Conservation (phyloP, 2,797 vertebrate genomes). For the Merluccius polli region DNA sequence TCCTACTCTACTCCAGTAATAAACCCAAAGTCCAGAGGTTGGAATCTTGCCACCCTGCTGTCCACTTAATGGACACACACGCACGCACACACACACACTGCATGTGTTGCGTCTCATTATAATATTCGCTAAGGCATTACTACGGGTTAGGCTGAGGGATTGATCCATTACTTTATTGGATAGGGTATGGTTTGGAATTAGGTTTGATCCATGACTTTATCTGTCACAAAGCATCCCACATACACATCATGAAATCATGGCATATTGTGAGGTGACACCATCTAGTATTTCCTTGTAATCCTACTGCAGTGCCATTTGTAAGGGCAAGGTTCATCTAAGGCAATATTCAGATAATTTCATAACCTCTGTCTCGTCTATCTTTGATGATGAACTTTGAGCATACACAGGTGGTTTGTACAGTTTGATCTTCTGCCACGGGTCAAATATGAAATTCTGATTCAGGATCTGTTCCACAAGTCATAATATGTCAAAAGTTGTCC, state of each 20-base stretch:
- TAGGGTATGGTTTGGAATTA: too few species aligned
- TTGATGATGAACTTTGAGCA: constrained; percentile 34
- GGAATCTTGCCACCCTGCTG: constrained; percentile 56
- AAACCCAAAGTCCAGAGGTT: constrained; percentile 65
- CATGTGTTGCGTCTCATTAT: too few species aligned
- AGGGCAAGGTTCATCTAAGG: constrained; percentile 3
- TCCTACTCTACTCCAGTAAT: constrained; percentile 46
- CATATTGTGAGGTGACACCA: not conserved
- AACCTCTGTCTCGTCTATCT: constrained; percentile 1
- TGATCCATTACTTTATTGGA: too few species aligned
- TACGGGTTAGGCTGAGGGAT: too few species aligned
- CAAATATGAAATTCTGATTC: constrained; percentile 12
- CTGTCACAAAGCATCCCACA: not conserved
- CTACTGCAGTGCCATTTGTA: not conserved
- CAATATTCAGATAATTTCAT: not conserved
- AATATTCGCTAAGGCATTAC: too few species aligned
- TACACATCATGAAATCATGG: not conserved
- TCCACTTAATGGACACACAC: constrained; percentile 29
- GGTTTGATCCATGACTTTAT: not conserved
- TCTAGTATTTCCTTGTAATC: not conserved
- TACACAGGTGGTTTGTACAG: constrained; percentile 5
- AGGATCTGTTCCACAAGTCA: constrained; percentile 24
- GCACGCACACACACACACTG: not conserved
- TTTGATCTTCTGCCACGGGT: constrained; percentile 13
- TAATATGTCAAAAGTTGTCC: constrained; percentile 30